phyloP scores from a whole-genome alignment of 2,113 vertebrate species.

The Malurus elegans region DNA sequence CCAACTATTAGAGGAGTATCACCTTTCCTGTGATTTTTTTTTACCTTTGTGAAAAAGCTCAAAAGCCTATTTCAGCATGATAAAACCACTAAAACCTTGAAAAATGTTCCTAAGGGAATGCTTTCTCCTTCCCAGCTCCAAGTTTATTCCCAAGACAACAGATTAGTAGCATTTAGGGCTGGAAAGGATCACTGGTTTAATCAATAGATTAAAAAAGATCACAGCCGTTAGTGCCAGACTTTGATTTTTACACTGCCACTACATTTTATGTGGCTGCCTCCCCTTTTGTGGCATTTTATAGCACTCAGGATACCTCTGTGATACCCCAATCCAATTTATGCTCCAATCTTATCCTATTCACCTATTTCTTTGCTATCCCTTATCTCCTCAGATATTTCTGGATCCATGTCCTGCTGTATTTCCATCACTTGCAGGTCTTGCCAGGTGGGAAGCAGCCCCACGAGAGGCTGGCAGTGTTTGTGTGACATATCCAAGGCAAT shows the following conservation, averaged over 20 bases:
- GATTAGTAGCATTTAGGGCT: constrained; percentile 21
- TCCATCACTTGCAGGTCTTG: background rate
- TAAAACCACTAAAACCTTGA: constrained; percentile 1
- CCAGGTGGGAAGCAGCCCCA: background rate
- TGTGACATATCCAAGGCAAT: background rate
- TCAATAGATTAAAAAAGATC: constrained; percentile 54
- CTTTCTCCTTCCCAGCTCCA: background rate
- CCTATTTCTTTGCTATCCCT: background rate
- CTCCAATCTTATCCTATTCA: background rate
- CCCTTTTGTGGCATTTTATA: background rate
- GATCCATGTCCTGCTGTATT: background rate
- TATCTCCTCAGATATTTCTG: background rate
- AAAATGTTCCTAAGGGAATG: background rate
- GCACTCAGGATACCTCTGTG: background rate
- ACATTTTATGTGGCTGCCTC: background rate
- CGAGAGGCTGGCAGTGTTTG: background rate
- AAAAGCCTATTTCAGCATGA: background rate
- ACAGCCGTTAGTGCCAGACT: background rate
- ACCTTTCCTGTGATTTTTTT: background rate
- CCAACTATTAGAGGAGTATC: background rate
- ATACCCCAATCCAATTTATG: background rate
- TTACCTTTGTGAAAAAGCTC: background rate
- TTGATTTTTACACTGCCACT: constrained; percentile 28
- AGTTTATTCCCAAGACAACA: constrained; percentile 31
- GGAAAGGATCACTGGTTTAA: constrained; percentile 37